A percentile compares a stretch with the other conserved stretches of the same genome.
phyloP scores from a whole-genome alignment of 1,140 invertebrate genomes.

The Apolygus lucorum region DNA sequence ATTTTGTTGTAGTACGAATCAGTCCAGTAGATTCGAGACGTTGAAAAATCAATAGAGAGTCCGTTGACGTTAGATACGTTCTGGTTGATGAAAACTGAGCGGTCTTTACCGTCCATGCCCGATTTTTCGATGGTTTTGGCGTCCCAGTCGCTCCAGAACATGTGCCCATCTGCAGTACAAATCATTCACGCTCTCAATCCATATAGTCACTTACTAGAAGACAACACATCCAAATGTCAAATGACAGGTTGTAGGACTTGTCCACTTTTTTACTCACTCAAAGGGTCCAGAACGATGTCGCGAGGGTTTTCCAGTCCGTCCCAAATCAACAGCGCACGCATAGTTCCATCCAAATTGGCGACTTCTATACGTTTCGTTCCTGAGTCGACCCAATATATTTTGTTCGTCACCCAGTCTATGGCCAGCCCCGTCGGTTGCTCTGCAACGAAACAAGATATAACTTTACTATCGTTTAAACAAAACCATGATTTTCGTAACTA shows the following conservation, averaged over 20 bases:
- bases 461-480: neutral
- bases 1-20: slow-evolving; percentile 72
- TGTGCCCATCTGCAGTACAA: slow-evolving; percentile 49
- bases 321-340: slow-evolving; percentile 67
- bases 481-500: slow-evolving; percentile 9
- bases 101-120: slow-evolving; percentile 74
- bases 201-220: no score
- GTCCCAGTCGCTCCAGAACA: slow-evolving; percentile 91
- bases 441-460: slow-evolving; percentile 37
- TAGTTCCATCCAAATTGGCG: slow-evolving; percentile 63
- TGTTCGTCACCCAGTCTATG: slow-evolving; percentile 76
- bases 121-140: slow-evolving; percentile 68
- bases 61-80: slow-evolving; percentile 74
- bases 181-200: neutral
- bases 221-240: neutral
- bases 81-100: slow-evolving; percentile 55
- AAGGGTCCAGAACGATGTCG: slow-evolving; percentile 75
- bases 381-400: slow-evolving; percentile 84
- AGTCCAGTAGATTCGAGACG: slow-evolving; percentile 66
- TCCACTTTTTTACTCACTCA: slow-evolving; percentile 42
- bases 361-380: slow-evolving; percentile 74
- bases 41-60: slow-evolving; percentile 64
- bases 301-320: slow-evolving; percentile 70
- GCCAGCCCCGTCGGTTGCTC: slow-evolving; percentile 66
- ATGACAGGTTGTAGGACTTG: neutral